These are phyloP conservation scores for Heteractis magnifica DNA, from an alignment of 92 coral and sea anemone species.

Conservation along the genomic window DNA sequence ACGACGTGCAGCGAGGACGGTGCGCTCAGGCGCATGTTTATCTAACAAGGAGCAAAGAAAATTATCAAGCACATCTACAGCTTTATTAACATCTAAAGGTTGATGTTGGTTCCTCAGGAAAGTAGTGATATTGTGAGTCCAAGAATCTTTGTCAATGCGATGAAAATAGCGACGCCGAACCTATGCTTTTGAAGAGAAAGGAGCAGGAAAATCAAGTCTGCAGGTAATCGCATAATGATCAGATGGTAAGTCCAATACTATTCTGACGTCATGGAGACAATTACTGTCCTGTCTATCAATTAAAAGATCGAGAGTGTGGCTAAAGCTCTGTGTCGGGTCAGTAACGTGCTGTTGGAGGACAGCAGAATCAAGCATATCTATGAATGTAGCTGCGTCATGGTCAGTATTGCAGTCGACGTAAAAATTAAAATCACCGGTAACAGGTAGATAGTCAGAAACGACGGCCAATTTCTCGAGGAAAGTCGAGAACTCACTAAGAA, in stretches of 20 bases:
- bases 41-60: background rate
- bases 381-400: constrained; percentile 1
- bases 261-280: background rate
- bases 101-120: background rate
- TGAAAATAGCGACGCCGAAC: background rate
- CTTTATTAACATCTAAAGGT: background rate
- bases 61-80: background rate
- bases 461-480: constrained; percentile 5
- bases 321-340: background rate
- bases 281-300: background rate
- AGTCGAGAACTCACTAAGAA: background rate
- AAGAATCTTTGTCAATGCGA: background rate
- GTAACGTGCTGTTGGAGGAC: constrained; percentile 4
- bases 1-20: constrained; percentile 13
- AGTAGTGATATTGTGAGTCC: background rate
- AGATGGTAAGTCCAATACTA: background rate
- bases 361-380: constrained; percentile 16
- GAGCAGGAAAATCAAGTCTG: background rate
- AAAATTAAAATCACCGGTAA: constrained; percentile 16
- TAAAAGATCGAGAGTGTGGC: constrained; percentile 9
- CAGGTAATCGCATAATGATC: background rate
- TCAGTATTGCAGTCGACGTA: constrained; percentile 3
- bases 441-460: constrained; percentile 7
- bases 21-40: constrained; percentile 17
- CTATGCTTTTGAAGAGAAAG: background rate